A percentile compares a stretch with the other conserved stretches of the same genome.
Conservation (phyloP, 2,797 vertebrate genomes). For the Pangasius larnaudii region DNA sequence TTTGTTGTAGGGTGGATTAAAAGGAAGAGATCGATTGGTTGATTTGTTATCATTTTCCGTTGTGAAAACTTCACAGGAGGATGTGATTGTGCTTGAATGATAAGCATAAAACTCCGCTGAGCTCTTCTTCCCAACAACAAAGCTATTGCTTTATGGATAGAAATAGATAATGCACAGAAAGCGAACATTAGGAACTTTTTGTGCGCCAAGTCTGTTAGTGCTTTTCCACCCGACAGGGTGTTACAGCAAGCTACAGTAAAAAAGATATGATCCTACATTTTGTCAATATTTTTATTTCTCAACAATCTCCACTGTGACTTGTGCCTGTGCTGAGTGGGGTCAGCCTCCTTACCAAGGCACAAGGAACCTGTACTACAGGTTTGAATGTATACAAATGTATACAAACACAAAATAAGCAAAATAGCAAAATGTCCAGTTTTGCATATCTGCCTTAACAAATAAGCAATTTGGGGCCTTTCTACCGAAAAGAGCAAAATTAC, state of each 20-base stretch:
- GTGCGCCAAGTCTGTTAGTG: neutral
- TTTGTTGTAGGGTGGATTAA: conserved; percentile 47
- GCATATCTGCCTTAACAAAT: neutral
- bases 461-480: neutral
- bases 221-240: neutral
- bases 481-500: neutral
- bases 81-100: conserved; percentile 29
- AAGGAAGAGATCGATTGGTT: conserved; percentile 38
- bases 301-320: neutral
- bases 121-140: neutral
- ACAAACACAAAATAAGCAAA: neutral
- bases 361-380: neutral
- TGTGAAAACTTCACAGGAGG: conserved; percentile 21
- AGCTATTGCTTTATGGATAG: neutral
- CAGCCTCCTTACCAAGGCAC: neutral
- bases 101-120: neutral
- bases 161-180: neutral
- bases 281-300: neutral
- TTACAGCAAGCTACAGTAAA: neutral
- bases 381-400: neutral
- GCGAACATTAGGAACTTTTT: neutral
- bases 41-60: conserved; percentile 44
- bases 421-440: neutral
- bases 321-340: neutral
- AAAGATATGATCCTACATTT: neutral